Evolutionary conservation across 2,797 vertebrate species (phyloP).

Genomic region (Fratercula arctica): DNA sequence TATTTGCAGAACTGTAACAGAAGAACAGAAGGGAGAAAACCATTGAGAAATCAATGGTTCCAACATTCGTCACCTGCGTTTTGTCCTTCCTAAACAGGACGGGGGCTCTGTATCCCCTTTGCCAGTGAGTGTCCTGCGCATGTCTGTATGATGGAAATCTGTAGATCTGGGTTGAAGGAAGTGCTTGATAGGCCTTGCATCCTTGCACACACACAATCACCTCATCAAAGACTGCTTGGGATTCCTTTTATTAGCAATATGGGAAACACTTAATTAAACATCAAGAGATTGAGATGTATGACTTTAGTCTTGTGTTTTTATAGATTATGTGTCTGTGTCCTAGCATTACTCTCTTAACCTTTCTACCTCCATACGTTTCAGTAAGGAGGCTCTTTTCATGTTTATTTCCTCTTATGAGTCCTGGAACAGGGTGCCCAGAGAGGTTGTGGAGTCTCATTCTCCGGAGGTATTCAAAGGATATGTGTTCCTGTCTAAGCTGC

Average conservation of each 20-base stretch:
- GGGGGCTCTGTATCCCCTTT: not conserved
- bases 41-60: not conserved
- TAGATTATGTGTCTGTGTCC: not conserved
- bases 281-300: not conserved
- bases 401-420: not conserved
- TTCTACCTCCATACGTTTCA: not conserved
- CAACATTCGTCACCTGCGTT: not conserved
- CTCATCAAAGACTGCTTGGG: conserved; percentile 35
- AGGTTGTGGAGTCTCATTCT: no score
- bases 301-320: not conserved
- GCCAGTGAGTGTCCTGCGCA: not conserved
- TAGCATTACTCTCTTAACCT: not conserved
- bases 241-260: not conserved
- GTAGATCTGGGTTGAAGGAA: not conserved
- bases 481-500: no score
- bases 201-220: not conserved
- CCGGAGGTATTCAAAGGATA: no score
- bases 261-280: conserved; percentile 56
- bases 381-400: not conserved
- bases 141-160: not conserved
- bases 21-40: conserved; percentile 16
- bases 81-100: not conserved
- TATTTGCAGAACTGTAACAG: conserved; percentile 35
- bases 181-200: not conserved
- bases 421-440: no score